Percentiles rank a stretch among this genome's conserved stretches.
Conservation (phyloP, 1,140 invertebrate species). For the Drosophila tristis region DNA sequence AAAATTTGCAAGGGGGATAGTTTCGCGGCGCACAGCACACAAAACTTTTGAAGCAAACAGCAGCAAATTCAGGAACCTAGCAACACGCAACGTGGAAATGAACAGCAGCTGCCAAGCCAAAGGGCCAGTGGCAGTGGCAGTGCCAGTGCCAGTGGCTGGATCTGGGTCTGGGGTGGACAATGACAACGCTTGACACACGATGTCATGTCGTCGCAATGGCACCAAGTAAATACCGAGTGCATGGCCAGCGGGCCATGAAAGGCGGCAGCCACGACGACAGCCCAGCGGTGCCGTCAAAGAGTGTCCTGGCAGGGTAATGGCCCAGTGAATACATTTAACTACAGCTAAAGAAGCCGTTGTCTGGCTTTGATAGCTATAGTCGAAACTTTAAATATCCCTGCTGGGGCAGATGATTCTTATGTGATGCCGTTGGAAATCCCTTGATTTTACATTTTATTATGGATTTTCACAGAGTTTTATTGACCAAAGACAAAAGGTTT, state of each 20-base stretch:
- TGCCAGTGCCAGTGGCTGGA: no score
- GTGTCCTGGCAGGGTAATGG: slow-evolving; percentile 51
- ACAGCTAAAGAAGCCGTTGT: slow-evolving; percentile 13
- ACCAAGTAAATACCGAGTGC: slow-evolving; percentile 52
- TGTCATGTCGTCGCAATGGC: slow-evolving; percentile 44
- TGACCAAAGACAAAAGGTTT: no score
- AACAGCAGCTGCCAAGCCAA: slow-evolving; percentile 40
- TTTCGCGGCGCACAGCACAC: slow-evolving; percentile 18
- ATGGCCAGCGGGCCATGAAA: slow-evolving; percentile 19
- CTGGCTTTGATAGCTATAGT: no score
- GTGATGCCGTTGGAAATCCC: no score
- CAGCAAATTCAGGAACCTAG: slow-evolving; percentile 17
- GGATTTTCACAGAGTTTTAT: no score
- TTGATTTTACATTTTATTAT: no score
- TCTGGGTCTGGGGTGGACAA: slow-evolving; percentile 33
- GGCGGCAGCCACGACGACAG: slow-evolving; percentile 6
- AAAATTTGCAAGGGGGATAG: slow-evolving; percentile 40
- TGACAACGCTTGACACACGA: slow-evolving; percentile 60
- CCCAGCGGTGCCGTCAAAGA: slow-evolving; percentile 40
- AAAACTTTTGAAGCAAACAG: slow-evolving; percentile 29
- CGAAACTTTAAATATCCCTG: no score
- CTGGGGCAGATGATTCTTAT: no score
- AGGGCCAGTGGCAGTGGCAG: slow-evolving; percentile 1
- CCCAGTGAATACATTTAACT: slow-evolving; percentile 20
- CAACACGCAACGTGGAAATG: slow-evolving; percentile 61